Conservation (phyloP, 2,888 invertebrate genomes). For the Drosophila multiciliata region DNA sequence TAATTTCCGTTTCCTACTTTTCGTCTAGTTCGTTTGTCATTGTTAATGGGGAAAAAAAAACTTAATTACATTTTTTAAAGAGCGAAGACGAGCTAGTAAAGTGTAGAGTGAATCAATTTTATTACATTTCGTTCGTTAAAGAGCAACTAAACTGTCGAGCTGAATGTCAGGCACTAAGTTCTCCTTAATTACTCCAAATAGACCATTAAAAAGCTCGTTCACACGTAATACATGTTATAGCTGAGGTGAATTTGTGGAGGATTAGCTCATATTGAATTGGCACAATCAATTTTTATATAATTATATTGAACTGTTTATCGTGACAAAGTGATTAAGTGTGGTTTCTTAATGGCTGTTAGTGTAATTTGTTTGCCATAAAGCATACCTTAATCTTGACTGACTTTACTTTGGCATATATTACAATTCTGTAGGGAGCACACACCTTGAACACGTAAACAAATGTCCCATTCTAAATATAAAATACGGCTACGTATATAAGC, state of each 20-base stretch:
- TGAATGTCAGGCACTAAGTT: conserved; percentile 3
- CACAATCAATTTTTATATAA: conserved; percentile 25
- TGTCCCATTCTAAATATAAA: conserved; percentile 10
- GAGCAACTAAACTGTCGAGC: conserved; percentile 31
- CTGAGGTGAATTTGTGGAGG: conserved; percentile 3
- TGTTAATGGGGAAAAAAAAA: not conserved
- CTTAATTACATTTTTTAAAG: not conserved
- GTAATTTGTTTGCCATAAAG: conserved; percentile 6
- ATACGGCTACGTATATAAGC: conserved; percentile 27
- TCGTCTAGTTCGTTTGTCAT: conserved; percentile 13
- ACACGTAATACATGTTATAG: conserved; percentile 8
- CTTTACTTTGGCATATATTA: not conserved
- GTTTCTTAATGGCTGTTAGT: not conserved
- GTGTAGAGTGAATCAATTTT: conserved; percentile 13
- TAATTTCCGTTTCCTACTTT: conserved; percentile 58
- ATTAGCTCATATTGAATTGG: conserved; percentile 35
- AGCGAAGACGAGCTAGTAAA: not conserved
- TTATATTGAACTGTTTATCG: conserved; percentile 21
- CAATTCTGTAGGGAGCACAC: not conserved
- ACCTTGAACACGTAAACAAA: conserved; percentile 50
- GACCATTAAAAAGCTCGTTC: conserved; percentile 13
- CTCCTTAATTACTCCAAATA: conserved; percentile 21
- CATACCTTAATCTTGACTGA: not conserved
- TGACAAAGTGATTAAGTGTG: not conserved
- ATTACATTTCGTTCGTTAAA: conserved; percentile 20